These are phyloP conservation scores for Botia almorhae DNA, from an alignment of 2,797 vertebrate genomes.

Conservation along the genomic window DNA sequence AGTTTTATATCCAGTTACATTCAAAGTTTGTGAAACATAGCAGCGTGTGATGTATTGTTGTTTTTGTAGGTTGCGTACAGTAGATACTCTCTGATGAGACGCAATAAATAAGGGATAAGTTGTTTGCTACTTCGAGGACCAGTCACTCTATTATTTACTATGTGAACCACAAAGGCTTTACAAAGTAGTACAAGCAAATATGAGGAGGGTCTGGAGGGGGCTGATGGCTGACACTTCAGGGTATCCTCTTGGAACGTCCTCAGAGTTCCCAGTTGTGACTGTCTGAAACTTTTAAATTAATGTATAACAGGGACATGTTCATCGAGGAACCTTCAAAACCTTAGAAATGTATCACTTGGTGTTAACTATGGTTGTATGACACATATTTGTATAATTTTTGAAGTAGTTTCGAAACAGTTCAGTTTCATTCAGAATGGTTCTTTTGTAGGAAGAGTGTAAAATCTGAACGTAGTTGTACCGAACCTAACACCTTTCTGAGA, in stretches of 20 bases:
- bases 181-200: constrained; percentile 12
- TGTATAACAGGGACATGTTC: constrained; percentile 14
- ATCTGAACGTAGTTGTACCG: neutral
- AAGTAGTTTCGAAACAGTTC: constrained; percentile 11
- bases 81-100: constrained; percentile 67
- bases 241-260: constrained; percentile 24
- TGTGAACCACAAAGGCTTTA: constrained; percentile 57
- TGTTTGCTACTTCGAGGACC: constrained; percentile 77
- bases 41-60: constrained; percentile 65
- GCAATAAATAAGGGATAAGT: constrained; percentile 78
- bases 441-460: neutral
- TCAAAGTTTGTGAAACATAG: constrained; percentile 75
- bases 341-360: neutral
- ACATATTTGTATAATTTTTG: constrained; percentile 4
- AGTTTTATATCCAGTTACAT: constrained; percentile 77
- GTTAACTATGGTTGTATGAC: neutral
- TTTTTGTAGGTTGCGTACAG: constrained; percentile 60
- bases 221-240: constrained; percentile 64
- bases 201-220: constrained; percentile 15
- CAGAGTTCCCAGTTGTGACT: constrained; percentile 1
- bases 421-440: neutral
- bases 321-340: neutral
- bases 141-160: constrained; percentile 79
- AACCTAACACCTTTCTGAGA: constrained; percentile 26
- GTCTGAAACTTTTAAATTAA: constrained; percentile 37